Conservation (phyloP, 2,888 invertebrate species). For the Sylvicola fuscatus region DNA sequence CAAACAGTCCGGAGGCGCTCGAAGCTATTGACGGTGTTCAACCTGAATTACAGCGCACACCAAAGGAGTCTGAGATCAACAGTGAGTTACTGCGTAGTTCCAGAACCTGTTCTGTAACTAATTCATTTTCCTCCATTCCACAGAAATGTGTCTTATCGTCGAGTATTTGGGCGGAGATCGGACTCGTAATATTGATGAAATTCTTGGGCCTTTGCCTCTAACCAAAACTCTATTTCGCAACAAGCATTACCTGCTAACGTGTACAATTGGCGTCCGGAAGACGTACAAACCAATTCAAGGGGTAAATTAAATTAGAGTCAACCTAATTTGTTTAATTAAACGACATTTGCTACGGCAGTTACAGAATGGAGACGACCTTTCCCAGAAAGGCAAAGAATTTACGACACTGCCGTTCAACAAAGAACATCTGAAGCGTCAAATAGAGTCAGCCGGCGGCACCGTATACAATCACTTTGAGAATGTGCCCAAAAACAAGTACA, state of each 20-base stretch:
- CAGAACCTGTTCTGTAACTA: too few relatives aligned
- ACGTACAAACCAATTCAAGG: slow-evolving; percentile 8
- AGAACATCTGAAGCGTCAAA: slow-evolving; percentile 35
- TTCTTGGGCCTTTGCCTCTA: slow-evolving; percentile 31
- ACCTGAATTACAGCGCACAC: slow-evolving; percentile 31
- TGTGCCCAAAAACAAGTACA: slow-evolving; percentile 32
- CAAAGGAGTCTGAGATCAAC: slow-evolving; percentile 29
- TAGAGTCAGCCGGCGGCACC: slow-evolving; percentile 39
- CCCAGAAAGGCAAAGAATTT: slow-evolving; percentile 18
- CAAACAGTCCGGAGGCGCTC: slow-evolving; percentile 8
- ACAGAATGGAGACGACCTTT: not conserved
- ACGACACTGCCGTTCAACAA: slow-evolving; percentile 27
- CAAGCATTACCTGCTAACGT: slow-evolving; percentile 35
- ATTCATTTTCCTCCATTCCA: slow-evolving; percentile 1
- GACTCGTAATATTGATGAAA: slow-evolving; percentile 11
- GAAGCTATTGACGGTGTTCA: slow-evolving; percentile 29
- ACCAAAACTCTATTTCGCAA: slow-evolving; percentile 30
- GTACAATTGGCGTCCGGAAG: slow-evolving; percentile 24
- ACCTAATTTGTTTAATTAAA: too few relatives aligned
- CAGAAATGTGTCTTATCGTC: slow-evolving; percentile 10
- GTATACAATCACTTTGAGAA: slow-evolving; percentile 38
- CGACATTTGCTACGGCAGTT: too few relatives aligned
- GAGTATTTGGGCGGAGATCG: slow-evolving; percentile 10
- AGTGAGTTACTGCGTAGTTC: too few relatives aligned
- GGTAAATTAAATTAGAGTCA: slow-evolving; percentile 1